Evolutionary conservation across 2,797 vertebrate species (phyloP), one percentile per base, ranked within the genome.

Genomic region (Phataginus tricuspis): DNA sequence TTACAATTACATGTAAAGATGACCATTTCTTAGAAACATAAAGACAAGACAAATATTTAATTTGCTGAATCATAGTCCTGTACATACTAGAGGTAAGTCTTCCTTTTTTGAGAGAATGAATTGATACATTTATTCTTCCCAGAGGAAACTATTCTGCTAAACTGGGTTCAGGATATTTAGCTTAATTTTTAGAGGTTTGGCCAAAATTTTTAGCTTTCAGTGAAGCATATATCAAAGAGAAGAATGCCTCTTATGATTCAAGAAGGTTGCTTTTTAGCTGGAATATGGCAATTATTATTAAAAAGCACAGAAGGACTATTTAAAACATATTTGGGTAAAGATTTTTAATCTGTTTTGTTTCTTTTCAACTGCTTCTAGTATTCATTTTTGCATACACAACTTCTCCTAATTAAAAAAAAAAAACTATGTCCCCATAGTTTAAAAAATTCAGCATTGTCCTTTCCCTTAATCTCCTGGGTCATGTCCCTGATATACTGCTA

Each of bases 1-100:
- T 92, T 68, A 83, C 61, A 86, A 80, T 79, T 82, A 89, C 74
- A 95, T 85, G 78, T 79, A 96, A 90, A 83, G 59, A 84, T 91
- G 51, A 74, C 55, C 74, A 90, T 14, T 91, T 94, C 49, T 93
- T 82, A 94, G 39, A 85, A 93, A 90, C 27, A 59, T 19, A 57
- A 59, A 88, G 92, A 87, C 2, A 91, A 75, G 27, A 37, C 27
- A 77, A 75, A 78, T 18, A 90, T 29, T 63, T 80, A 77, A 72
- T 86, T 59, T 79, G 71, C 23, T 84, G 88, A 87, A 79, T 72
- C 13, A 3, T 55, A 61, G 51, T 31, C 63, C 68, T 71, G 49
- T 55, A 93, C 27, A 90, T 57, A 72, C 18, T n/a, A 68, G 18
- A 77, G 23, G 9, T 61, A 84, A 37, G n/a, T 72, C 34, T 12